These are phyloP conservation scores for Anagrus nilaparvatae DNA, from an alignment of 1,140 invertebrate genomes.

Conservation along the genomic window DNA sequence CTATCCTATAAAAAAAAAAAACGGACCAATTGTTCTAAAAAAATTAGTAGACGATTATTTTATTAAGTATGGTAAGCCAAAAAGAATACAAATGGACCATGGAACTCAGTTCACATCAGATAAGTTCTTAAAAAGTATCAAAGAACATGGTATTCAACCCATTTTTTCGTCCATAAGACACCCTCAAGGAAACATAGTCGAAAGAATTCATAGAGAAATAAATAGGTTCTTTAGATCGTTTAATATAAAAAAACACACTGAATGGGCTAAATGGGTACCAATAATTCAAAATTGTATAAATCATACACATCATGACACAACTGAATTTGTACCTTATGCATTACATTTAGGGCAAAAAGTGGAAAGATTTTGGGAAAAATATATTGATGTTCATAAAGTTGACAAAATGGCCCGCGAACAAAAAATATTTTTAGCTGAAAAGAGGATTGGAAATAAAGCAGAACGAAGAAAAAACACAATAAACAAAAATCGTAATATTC, in stretches of 20 bases:
- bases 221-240: background rate
- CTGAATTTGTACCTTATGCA: background rate
- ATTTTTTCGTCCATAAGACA: constrained; percentile 4
- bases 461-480: no score
- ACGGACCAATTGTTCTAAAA: no score
- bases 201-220: background rate
- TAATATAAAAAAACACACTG: background rate
- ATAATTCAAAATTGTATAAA: background rate
- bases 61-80: background rate
- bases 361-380: no score
- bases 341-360: constrained; percentile 3
- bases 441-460: no score
- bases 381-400: no score
- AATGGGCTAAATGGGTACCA: background rate
- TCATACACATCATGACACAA: background rate
- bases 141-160: background rate
- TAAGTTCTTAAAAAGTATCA: background rate
- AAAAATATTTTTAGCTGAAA: no score
- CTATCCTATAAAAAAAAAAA: no score
- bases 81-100: background rate
- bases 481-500: no score
- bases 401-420: no score
- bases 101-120: constrained; percentile 2
- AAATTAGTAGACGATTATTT: background rate
- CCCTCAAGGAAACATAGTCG: constrained; percentile 3